Evolutionary conservation across 2,113 vertebrate genomes (phyloP).

Genomic region (Scortum barcoo): DNA sequence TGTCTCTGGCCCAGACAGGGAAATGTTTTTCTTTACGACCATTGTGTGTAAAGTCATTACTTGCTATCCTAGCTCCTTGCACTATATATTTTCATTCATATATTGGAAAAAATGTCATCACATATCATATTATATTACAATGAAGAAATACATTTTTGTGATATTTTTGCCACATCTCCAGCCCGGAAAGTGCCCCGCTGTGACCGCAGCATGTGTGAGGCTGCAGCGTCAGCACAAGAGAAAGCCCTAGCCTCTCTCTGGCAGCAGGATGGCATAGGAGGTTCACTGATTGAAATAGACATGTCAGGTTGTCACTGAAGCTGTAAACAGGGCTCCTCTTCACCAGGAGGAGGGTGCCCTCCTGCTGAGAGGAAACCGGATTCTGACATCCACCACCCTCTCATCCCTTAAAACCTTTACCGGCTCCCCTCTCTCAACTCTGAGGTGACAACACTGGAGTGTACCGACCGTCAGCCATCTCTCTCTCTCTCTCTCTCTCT

Average conservation of each 20-base stretch:
- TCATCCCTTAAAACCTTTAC: background rate
- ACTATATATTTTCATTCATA: conserved; percentile 35
- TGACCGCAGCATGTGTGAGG: conserved; percentile 51
- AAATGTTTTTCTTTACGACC: conserved; percentile 20
- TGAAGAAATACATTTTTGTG: conserved; percentile 40
- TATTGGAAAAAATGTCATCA: conserved; percentile 50
- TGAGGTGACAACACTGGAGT: conserved; percentile 26
- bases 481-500: background rate
- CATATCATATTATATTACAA: conserved; percentile 33
- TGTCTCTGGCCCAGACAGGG: conserved; percentile 26
- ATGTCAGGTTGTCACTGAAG: conserved; percentile 43
- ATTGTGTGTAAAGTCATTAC: conserved; percentile 40
- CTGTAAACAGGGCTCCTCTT: conserved; percentile 36
- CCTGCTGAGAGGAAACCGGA: conserved; percentile 54
- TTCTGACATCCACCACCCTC: conserved; percentile 13
- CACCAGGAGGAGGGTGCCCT: background rate
- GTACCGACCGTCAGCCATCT: background rate
- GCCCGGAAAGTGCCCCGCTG: conserved; percentile 24
- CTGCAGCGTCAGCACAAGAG: conserved; percentile 50
- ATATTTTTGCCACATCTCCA: conserved; percentile 33
- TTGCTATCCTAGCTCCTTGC: conserved; percentile 28
- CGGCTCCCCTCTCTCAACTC: background rate
- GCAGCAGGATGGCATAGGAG: conserved; percentile 17
- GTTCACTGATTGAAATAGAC: conserved; percentile 60
- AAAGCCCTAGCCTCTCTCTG: conserved; percentile 25